phyloP scores from a whole-genome alignment of 92 coral and sea anemone genomes.

The Parazoanthus darwini region DNA sequence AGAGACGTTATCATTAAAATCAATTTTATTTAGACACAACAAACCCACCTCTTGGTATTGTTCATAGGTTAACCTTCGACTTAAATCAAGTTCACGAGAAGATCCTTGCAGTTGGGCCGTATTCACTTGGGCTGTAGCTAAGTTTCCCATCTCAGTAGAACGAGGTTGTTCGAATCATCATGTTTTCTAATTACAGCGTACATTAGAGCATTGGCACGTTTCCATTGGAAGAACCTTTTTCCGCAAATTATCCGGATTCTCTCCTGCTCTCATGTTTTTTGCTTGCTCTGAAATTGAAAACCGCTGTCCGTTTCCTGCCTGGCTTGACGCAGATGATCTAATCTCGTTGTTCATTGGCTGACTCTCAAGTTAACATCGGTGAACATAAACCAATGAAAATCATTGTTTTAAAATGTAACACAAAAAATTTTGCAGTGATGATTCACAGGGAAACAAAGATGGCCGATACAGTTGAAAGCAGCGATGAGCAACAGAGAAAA shows the following conservation, averaged over 20 bases:
- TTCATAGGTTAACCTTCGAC: conserved; percentile 81
- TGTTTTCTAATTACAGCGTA: neutral
- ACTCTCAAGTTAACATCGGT: neutral
- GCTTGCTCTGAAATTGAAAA: neutral
- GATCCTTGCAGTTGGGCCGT: conserved; percentile 73
- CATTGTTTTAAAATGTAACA: conserved; percentile 1
- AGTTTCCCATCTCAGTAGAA: conserved; percentile 74
- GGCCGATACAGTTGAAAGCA: conserved; percentile 68
- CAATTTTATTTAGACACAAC: neutral
- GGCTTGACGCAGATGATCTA: conserved; percentile 12
- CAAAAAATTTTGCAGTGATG: conserved; percentile 45
- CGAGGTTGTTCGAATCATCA: neutral
- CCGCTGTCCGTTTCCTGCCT: conserved; percentile 17
- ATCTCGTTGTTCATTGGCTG: conserved; percentile 32
- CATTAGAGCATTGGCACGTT: too few relatives aligned
- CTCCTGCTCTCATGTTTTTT: neutral
- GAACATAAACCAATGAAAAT: conserved; percentile 17
- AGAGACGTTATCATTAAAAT: neutral
- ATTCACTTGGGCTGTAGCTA: conserved; percentile 75
- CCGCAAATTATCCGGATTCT: neutral
- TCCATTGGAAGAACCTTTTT: too few relatives aligned
- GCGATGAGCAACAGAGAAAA: conserved; percentile 3
- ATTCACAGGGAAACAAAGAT: conserved; percentile 73
- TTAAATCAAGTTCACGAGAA: conserved; percentile 85
- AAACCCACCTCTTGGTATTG: conserved; percentile 74